These are phyloP conservation scores for Sebastes oblongus DNA, from an alignment of 2,797 vertebrate genomes.

Conservation along the genomic window DNA sequence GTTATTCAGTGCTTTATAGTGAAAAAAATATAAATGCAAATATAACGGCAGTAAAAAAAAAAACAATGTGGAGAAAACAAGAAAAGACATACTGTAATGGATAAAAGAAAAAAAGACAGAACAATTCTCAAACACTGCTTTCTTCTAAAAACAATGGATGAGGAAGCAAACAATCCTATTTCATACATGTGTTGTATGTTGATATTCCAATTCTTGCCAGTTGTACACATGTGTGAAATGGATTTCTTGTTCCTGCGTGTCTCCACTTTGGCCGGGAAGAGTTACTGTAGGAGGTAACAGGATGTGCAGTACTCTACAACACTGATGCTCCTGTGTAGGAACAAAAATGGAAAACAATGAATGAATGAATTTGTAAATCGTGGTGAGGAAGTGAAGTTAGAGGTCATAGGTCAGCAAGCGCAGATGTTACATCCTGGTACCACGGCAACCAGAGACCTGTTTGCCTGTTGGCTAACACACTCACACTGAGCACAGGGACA, in stretches of 20 bases:
- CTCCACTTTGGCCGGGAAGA: background rate
- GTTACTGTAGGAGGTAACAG: background rate
- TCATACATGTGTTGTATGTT: background rate
- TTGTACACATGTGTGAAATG: background rate
- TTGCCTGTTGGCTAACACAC: background rate
- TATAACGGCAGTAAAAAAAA: background rate
- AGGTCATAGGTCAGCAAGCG: conserved; percentile 23
- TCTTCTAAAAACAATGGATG: background rate
- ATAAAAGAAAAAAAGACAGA: background rate
- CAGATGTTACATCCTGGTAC: conserved; percentile 2
- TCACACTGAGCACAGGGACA: background rate
- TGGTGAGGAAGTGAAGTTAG: background rate
- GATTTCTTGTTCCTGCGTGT: conserved; percentile 16
- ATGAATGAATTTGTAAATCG: background rate
- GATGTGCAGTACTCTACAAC: background rate
- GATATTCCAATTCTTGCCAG: background rate
- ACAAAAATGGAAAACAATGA: background rate
- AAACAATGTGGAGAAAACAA: background rate
- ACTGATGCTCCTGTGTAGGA: background rate
- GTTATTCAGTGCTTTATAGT: background rate
- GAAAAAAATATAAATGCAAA: background rate
- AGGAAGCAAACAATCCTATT: background rate
- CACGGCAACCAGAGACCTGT: conserved; percentile 3
- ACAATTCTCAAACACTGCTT: background rate
- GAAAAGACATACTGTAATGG: background rate